Evolutionary conservation across 1,140 invertebrate genomes (phyloP).

Genomic region (Eupristina koningsbergeri): DNA sequence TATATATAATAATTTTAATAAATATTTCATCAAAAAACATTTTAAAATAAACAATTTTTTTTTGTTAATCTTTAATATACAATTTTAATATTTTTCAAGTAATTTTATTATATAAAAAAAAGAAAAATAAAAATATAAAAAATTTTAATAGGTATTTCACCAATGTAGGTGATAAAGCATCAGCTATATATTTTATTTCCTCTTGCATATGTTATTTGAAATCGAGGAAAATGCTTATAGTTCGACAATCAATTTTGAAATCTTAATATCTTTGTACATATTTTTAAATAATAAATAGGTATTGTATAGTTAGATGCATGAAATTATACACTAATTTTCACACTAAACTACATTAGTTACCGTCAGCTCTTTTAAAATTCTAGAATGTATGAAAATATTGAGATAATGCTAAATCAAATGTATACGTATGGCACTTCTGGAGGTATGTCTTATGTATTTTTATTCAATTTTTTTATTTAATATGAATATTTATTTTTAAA

Average conservation of each 20-base stretch:
- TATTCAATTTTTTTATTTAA: too few species aligned
- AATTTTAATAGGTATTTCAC: too few species aligned
- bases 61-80: too few species aligned
- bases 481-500: too few species aligned
- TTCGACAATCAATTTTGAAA: not conserved
- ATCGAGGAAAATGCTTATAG: not conserved
- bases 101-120: too few species aligned
- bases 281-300: conserved; percentile 11
- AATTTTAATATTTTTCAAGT: too few species aligned
- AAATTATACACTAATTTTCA: not conserved
- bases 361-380: conserved; percentile 1
- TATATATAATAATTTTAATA: too few species aligned
- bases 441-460: not conserved
- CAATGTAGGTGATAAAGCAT: not conserved
- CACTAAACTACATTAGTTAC: not conserved
- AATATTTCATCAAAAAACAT: too few species aligned
- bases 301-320: not conserved
- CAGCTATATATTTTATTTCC: not conserved
- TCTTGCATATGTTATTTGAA: not conserved
- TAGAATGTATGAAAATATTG: not conserved
- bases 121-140: too few species aligned
- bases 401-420: not conserved
- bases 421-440: not conserved
- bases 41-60: too few species aligned
- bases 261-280: not conserved